phyloP scores from a whole-genome alignment of 2,113 vertebrate species.

The Hippolais icterina region DNA sequence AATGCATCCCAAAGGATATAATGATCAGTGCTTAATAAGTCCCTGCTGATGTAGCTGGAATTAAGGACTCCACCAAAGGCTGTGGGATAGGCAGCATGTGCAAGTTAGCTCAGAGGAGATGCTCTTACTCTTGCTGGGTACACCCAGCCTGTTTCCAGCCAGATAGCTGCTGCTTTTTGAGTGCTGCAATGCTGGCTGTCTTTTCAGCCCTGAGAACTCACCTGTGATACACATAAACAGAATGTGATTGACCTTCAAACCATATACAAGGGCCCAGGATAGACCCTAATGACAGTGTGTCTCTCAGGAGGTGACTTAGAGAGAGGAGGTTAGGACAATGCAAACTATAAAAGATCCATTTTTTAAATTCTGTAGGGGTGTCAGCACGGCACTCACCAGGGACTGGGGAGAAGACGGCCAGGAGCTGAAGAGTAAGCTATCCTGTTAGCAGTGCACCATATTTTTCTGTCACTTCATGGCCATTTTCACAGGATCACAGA shows the following conservation, averaged over 20 bases:
- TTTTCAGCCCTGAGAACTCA: not conserved
- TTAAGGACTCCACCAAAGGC: not conserved
- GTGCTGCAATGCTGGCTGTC: not conserved
- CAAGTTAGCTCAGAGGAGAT: not conserved
- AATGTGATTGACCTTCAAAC: not conserved
- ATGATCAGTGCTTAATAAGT: not conserved
- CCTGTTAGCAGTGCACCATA: not conserved
- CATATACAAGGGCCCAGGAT: fast-evolving
- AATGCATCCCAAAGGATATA: not conserved
- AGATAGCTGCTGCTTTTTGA: not conserved
- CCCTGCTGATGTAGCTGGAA: not conserved
- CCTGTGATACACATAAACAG: not conserved
- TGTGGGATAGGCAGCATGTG: not conserved
- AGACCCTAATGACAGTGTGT: not conserved
- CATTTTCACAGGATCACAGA: not conserved
- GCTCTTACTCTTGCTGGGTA: not conserved
- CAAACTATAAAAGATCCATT: not conserved
- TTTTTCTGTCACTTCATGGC: not conserved
- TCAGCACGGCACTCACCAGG: not conserved
- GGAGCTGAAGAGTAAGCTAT: not conserved
- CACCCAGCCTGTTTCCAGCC: not conserved
- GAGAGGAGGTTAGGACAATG: not conserved
- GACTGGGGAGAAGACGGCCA: not conserved
- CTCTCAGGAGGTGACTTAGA: not conserved
- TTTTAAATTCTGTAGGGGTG: not conserved